Evolutionary conservation across 2,797 vertebrate species (phyloP).

Genomic region (Gallinago solitaria): DNA sequence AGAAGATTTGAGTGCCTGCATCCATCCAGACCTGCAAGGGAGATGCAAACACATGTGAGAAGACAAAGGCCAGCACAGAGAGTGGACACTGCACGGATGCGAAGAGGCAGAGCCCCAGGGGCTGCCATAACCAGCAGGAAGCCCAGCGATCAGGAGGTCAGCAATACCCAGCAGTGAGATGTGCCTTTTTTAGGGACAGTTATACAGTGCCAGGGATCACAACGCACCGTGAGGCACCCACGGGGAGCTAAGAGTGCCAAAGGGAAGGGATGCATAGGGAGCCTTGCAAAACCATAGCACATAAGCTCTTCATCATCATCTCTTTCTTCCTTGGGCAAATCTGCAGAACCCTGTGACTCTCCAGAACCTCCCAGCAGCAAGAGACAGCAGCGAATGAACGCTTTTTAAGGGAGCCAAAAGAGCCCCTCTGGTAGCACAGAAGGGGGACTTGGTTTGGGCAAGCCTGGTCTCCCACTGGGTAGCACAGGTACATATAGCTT

Average conservation of each 20-base stretch:
- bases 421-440: not conserved
- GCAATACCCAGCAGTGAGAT: not conserved
- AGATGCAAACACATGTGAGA: constrained; percentile 55
- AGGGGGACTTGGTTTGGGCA: not conserved
- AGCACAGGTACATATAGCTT: not conserved
- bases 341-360: not conserved
- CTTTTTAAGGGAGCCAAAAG: not conserved
- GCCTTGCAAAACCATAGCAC: not conserved
- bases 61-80: not conserved
- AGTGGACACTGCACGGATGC: not conserved
- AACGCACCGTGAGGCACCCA: not conserved
- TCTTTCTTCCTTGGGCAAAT: not conserved
- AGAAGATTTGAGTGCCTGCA: constrained; percentile 97
- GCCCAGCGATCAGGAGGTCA: not conserved
- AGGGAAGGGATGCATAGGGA: not conserved
- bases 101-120: not conserved
- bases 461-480: not conserved
- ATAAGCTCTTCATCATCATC: not conserved
- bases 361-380: not conserved
- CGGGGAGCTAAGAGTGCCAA: not conserved
- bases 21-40: constrained; percentile 94
- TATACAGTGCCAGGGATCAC: not conserved
- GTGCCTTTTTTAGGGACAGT: not conserved
- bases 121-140: not conserved
- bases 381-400: not conserved